Evolutionary conservation across 53 echinoderm and acorn worm species (phyloP).

Genomic region (Glandiceps talaboti): DNA sequence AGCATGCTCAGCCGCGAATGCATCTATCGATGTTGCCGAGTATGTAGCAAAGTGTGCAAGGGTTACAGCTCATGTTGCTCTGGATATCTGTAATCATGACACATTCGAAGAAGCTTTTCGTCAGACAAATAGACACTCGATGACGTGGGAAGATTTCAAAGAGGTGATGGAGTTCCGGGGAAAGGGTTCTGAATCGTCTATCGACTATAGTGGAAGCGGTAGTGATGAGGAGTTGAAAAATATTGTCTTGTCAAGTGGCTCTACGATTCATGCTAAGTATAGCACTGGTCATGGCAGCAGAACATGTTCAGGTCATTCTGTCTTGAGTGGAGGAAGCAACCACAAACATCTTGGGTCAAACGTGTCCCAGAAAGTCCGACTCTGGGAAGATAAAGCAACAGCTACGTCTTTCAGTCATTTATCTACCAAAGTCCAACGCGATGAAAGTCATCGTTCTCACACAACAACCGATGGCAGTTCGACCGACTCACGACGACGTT

Average conservation of each 20-base stretch:
- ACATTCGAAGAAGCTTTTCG: neutral
- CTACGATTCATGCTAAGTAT: too few species aligned
- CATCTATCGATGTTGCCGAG: neutral
- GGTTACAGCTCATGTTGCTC: neutral
- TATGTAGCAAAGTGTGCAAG: neutral
- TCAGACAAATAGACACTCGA: neutral
- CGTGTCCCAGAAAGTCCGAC: neutral
- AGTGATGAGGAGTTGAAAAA: neutral
- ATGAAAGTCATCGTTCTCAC: too few species aligned
- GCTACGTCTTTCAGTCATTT: too few species aligned
- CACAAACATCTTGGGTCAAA: neutral
- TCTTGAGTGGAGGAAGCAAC: too few species aligned
- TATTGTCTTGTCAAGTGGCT: neutral
- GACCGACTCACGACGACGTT: too few species aligned
- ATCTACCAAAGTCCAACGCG: too few species aligned
- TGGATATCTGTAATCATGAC: neutral
- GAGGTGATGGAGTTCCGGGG: neutral
- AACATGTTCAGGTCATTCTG: neutral
- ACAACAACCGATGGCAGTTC: too few species aligned
- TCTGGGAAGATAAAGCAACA: neutral
- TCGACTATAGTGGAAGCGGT: neutral
- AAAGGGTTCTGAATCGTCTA: neutral
- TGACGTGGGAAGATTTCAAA: neutral
- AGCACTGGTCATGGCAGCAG: too few species aligned
- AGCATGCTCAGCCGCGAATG: neutral